phyloP scores from a whole-genome alignment of 2,888 invertebrate species.

The Drosophila picticornis region DNA sequence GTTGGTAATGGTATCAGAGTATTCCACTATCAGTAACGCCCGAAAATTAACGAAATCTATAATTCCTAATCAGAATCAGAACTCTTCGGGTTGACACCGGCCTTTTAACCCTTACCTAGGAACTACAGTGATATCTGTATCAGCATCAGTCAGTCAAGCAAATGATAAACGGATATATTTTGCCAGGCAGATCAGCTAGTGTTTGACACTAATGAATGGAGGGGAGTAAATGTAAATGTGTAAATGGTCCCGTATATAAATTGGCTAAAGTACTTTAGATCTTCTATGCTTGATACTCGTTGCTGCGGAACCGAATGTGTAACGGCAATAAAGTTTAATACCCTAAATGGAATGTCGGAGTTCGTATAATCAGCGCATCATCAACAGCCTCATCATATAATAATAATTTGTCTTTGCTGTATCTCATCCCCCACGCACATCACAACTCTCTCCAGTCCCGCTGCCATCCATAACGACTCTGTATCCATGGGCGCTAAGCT shows the following conservation, averaged over 20 bases:
- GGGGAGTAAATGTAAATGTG: background rate
- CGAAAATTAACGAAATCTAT: background rate
- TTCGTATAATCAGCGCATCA: constrained; percentile 72
- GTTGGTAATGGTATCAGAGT: background rate
- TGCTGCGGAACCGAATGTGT: constrained; percentile 49
- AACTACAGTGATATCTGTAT: background rate
- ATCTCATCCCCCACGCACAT: background rate
- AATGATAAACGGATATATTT: background rate
- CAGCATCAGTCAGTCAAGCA: background rate
- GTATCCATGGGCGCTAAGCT: constrained; percentile 64
- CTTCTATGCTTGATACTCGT: constrained; percentile 50
- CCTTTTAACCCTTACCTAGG: background rate
- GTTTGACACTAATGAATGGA: constrained; percentile 4
- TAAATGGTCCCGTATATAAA: constrained; percentile 4
- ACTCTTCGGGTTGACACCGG: background rate
- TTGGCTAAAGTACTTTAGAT: constrained; percentile 50
- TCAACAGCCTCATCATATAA: constrained; percentile 71
- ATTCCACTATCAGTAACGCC: background rate
- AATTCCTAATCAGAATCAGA: background rate
- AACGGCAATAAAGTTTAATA: constrained; percentile 76
- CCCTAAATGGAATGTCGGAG: constrained; percentile 51
- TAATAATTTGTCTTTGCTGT: constrained; percentile 56
- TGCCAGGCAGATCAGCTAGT: background rate
- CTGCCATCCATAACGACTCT: constrained; percentile 13
- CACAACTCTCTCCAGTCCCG: background rate